These are phyloP conservation scores for Leucopsar rothschildi DNA, from an alignment of 2,113 vertebrate species.

Conservation along the genomic window DNA sequence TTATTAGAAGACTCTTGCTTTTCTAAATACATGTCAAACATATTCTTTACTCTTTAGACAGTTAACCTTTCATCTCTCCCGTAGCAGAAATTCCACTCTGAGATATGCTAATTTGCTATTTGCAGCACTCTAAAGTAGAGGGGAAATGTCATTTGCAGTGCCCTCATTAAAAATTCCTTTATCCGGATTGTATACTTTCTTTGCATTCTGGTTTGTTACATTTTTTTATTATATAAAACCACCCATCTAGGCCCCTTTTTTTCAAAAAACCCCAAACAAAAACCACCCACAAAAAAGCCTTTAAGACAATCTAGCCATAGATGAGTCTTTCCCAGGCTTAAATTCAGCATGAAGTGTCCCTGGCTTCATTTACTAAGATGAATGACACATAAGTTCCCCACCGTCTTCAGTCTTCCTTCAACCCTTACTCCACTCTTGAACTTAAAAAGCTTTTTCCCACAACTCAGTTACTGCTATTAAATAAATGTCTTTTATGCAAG, in stretches of 20 bases:
- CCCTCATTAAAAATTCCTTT: conserved; percentile 69
- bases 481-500: background rate
- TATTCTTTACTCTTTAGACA: conserved; percentile 74
- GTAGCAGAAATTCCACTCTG: conserved; percentile 65
- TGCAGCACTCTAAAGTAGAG: conserved; percentile 65
- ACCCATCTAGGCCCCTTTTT: background rate
- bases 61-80: conserved; percentile 78
- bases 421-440: background rate
- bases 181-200: conserved; percentile 29
- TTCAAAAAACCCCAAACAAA: background rate
- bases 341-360: background rate
- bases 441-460: background rate
- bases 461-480: background rate
- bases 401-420: background rate
- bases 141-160: conserved; percentile 60
- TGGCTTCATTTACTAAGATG: background rate
- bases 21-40: conserved; percentile 74
- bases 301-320: background rate
- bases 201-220: conserved; percentile 29
- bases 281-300: background rate
- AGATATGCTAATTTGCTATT: conserved; percentile 73
- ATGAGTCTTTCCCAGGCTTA: background rate
- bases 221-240: conserved; percentile 18
- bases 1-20: conserved; percentile 74
- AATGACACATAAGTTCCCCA: background rate